These are phyloP conservation scores for Nibea albiflora DNA, from an alignment of 2,113 vertebrate species.

Conservation along the genomic window DNA sequence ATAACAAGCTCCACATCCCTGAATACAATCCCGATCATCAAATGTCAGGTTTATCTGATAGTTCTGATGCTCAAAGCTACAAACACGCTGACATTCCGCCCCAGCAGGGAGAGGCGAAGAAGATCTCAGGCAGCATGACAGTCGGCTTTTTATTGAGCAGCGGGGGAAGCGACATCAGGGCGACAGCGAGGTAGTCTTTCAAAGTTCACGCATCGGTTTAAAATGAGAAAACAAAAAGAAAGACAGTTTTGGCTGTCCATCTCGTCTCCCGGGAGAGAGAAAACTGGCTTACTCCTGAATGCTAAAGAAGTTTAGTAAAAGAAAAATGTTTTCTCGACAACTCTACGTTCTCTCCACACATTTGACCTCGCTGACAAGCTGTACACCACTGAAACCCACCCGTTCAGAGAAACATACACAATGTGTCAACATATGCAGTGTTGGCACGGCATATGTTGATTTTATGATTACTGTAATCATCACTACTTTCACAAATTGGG, in stretches of 20 bases:
- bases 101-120: slow-evolving; percentile 14
- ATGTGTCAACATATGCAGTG: background rate
- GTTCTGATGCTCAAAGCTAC: slow-evolving; percentile 52
- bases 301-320: background rate
- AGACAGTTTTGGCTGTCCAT: background rate
- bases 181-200: slow-evolving; percentile 14
- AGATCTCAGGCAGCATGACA: slow-evolving; percentile 25
- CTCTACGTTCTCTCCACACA: background rate
- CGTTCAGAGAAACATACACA: background rate
- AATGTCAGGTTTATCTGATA: slow-evolving; percentile 71
- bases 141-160: slow-evolving; percentile 27
- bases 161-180: slow-evolving; percentile 24
- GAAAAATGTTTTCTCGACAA: background rate
- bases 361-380: background rate
- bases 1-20: slow-evolving; percentile 25
- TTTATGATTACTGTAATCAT: background rate
- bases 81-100: slow-evolving; percentile 59
- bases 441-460: background rate
- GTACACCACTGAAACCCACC: background rate
- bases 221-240: slow-evolving; percentile 21
- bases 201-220: slow-evolving; percentile 38
- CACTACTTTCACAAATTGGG: background rate
- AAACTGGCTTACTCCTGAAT: background rate
- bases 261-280: background rate
- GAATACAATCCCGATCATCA: slow-evolving; percentile 54